These are phyloP conservation scores for Chiridota heheva DNA, from an alignment of 35 echinoderm and acorn worm species.

Conservation along the genomic window DNA sequence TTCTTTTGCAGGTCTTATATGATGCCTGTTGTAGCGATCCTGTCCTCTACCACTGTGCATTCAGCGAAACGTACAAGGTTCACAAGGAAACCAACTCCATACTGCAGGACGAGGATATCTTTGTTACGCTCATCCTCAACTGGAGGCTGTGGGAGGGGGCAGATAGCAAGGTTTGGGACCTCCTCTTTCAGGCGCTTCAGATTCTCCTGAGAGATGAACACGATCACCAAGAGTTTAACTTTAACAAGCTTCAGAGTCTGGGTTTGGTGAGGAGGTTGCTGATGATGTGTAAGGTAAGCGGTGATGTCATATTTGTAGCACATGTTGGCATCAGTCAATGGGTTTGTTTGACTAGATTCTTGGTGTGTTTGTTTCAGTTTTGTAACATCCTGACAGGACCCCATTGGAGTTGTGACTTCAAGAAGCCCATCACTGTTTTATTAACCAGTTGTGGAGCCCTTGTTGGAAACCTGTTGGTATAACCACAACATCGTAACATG, in stretches of 20 bases:
- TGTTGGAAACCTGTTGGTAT: too few species aligned
- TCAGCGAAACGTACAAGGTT: constrained; percentile 61
- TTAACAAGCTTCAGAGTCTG: constrained; percentile 70
- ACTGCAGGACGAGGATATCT: constrained; percentile 68
- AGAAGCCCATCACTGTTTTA: too few species aligned
- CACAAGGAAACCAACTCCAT: constrained; percentile 72
- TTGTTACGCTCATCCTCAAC: constrained; percentile 64
- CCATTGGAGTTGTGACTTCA: too few species aligned
- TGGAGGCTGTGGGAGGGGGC: constrained; percentile 88
- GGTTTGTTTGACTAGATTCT: too few species aligned
- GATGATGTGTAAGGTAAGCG: constrained; percentile 74
- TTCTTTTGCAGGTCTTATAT: constrained; percentile 70
- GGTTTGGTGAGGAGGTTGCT: constrained; percentile 66
- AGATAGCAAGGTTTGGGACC: constrained; percentile 52
- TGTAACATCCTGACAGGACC: not conserved
- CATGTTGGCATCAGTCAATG: too few species aligned
- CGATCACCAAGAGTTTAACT: constrained; percentile 62
- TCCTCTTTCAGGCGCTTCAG: constrained; percentile 62
- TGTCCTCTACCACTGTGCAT: constrained; percentile 64
- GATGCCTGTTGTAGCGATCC: constrained; percentile 82
- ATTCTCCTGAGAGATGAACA: constrained; percentile 70
- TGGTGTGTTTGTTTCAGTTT: not conserved
- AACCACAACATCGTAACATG: too few species aligned
- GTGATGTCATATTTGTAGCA: not conserved
- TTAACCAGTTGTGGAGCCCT: too few species aligned